phyloP scores from a whole-genome alignment of 23 tunicate genomes.

The Pegea sp. region DNA sequence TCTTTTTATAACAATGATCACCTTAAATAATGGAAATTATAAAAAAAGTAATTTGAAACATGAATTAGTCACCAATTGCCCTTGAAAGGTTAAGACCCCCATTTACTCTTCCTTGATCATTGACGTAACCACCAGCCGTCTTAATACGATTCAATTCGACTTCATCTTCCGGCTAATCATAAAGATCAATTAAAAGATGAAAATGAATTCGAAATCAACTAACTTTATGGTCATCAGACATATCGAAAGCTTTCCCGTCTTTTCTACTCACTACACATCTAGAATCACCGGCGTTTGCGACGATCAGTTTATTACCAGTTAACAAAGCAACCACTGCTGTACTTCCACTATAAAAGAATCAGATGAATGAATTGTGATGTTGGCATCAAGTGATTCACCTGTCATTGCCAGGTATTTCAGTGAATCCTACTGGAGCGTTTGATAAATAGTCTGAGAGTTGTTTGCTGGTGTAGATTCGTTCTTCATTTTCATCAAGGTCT shows the following conservation, averaged over 20 bases:
- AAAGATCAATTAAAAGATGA: background rate
- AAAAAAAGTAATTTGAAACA: background rate
- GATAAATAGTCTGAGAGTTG: too few relatives aligned
- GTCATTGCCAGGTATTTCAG: slow-evolving; percentile 73
- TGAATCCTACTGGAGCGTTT: too few relatives aligned
- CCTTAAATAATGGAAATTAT: slow-evolving; percentile 12
- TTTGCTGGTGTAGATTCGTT: too few relatives aligned
- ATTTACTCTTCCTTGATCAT: slow-evolving; percentile 69
- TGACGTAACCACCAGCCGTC: slow-evolving; percentile 80
- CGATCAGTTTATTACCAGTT: slow-evolving; percentile 19
- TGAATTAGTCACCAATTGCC: slow-evolving; percentile 31
- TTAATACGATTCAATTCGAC: slow-evolving; percentile 38
- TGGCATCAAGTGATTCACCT: too few relatives aligned
- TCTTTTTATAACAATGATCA: slow-evolving; percentile 71
- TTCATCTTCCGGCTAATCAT: slow-evolving; percentile 71
- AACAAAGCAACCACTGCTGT: slow-evolving; percentile 76
- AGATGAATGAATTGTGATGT: background rate
- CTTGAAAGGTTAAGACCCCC: slow-evolving; percentile 72
- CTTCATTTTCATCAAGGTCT: too few relatives aligned
- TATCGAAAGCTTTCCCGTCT: slow-evolving; percentile 57
- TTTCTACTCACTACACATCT: slow-evolving; percentile 67
- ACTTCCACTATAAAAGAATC: slow-evolving; percentile 34
- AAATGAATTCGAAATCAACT: background rate
- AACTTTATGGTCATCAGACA: slow-evolving; percentile 90
- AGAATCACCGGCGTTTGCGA: slow-evolving; percentile 94